Evolutionary conservation across 2,888 invertebrate species (phyloP).

Genomic region (Oscheius sp.): DNA sequence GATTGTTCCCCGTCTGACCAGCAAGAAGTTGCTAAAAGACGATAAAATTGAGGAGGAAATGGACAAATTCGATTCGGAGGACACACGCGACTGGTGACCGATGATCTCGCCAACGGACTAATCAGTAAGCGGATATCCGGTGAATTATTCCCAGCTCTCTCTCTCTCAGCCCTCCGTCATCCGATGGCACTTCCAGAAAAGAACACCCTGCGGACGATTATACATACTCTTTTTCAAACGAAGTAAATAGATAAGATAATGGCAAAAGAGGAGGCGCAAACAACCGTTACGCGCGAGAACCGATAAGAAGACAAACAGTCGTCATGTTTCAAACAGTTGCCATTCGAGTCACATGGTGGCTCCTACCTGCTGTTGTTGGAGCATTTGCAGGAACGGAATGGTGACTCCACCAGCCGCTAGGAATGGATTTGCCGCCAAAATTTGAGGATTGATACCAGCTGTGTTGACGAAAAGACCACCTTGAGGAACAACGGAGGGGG

Average conservation of each 20-base stretch:
- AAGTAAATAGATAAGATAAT: conserved; percentile 30
- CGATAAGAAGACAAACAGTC: conserved; percentile 21
- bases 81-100: not conserved
- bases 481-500: conserved; percentile 7
- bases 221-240: not conserved
- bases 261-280: conserved; percentile 22
- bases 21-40: conserved; percentile 18
- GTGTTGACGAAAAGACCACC: conserved; percentile 31
- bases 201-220: not conserved
- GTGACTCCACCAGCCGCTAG: conserved; percentile 16
- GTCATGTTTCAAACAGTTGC: conserved; percentile 22
- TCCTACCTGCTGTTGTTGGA: conserved; percentile 24
- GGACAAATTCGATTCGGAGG: not conserved
- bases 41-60: not conserved
- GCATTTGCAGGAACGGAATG: conserved; percentile 6
- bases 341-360: not conserved
- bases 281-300: not conserved
- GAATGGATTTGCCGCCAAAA: conserved; percentile 27
- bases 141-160: not conserved
- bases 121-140: not conserved
- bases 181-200: too few relatives aligned
- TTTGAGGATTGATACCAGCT: conserved; percentile 12
- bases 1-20: too few relatives aligned
- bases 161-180: conserved; percentile 3
- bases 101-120: too few relatives aligned